Conservation (phyloP, 2,797 vertebrate species). For the Hapalemur alaotrensis region DNA sequence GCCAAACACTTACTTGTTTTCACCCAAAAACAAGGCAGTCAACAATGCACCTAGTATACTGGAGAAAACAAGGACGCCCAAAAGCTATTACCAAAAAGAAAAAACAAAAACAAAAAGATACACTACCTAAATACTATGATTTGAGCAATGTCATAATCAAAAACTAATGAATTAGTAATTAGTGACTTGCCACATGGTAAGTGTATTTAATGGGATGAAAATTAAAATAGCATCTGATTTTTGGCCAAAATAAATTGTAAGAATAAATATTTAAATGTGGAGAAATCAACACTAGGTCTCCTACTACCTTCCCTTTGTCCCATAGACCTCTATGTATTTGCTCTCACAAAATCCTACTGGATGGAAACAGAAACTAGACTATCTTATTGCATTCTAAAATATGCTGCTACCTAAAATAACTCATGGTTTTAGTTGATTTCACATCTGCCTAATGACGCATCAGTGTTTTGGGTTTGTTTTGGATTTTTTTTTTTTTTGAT, state of each 20-base stretch:
- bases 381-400: not conserved
- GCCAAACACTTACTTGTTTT: not conserved
- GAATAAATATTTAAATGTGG: not conserved
- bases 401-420: not conserved
- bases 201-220: not conserved
- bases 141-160: not conserved
- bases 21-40: not conserved
- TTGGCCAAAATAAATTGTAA: not conserved
- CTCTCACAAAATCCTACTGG: not conserved
- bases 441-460: conserved; percentile 6
- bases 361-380: not conserved
- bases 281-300: not conserved
- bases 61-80: not conserved
- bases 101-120: no score
- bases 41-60: not conserved
- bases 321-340: not conserved
- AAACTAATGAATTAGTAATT: not conserved
- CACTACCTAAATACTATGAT: not conserved
- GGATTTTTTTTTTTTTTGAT: not conserved
- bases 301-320: not conserved
- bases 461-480: not conserved
- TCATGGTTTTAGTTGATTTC: conserved; percentile 15
- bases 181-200: not conserved
- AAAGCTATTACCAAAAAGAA: not conserved
- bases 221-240: not conserved